Conservation (phyloP, 1,140 invertebrate genomes). For the Fopius arisanus region DNA sequence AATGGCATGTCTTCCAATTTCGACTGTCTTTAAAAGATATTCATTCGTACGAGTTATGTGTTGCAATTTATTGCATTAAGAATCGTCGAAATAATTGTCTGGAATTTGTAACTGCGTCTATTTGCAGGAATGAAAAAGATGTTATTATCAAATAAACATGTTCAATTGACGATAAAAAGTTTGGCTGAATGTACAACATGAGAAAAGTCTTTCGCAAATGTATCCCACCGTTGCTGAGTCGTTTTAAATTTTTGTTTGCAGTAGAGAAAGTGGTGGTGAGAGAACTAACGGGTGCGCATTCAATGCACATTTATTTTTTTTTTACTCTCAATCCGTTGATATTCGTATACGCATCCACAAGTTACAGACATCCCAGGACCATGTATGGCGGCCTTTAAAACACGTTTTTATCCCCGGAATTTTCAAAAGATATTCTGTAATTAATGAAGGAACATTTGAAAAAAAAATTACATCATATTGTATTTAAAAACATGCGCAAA, state of each 20-base stretch:
- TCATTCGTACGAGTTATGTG: too few relatives aligned
- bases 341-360: not conserved
- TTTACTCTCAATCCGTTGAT: not conserved
- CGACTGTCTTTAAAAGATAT: too few relatives aligned
- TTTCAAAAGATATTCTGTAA: not conserved
- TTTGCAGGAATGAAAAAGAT: not conserved
- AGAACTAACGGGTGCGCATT: constrained; percentile 13
- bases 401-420: not conserved
- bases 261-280: constrained; percentile 33
- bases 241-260: constrained; percentile 23
- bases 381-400: not conserved
- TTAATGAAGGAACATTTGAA: not conserved
- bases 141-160: not conserved
- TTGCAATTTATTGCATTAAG: too few relatives aligned
- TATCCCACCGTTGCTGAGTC: not conserved
- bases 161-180: not conserved
- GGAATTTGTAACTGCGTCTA: not conserved
- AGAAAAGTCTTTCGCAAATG: not conserved
- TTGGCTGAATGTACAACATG: not conserved
- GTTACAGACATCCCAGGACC: not conserved
- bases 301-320: constrained; percentile 1
- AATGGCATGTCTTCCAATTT: too few relatives aligned
- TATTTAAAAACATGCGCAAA: too few relatives aligned
- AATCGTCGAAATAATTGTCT: too few relatives aligned
- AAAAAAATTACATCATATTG: too few relatives aligned